These are phyloP conservation scores for Pan troglodytes DNA, from an alignment of 2,113 vertebrate species.

Conservation along the genomic window NHGRI_mPanTro3-v2.1_pri NC_072410.2:35114001-35114500, in stretches of 20 bases:
- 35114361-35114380: background rate
- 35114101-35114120: background rate
- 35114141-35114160: background rate
- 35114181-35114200: background rate
- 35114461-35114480: background rate
- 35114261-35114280: background rate
- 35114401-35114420: background rate
- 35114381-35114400: background rate
- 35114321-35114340: too few relatives aligned
- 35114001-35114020: background rate
- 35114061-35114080: background rate
- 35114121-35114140: background rate
- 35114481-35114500: background rate
- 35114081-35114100: background rate
- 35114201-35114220: background rate
- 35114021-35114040: background rate
- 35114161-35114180: background rate
- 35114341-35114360: background rate
- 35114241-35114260: background rate
- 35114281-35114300: background rate
- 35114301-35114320: too few relatives aligned
- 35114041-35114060: background rate
- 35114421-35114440: background rate
- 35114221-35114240: background rate
- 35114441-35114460: background rate